Evolutionary conservation across 2,888 invertebrate genomes (phyloP).

Genomic region (Shargacucullia verbasci): DNA sequence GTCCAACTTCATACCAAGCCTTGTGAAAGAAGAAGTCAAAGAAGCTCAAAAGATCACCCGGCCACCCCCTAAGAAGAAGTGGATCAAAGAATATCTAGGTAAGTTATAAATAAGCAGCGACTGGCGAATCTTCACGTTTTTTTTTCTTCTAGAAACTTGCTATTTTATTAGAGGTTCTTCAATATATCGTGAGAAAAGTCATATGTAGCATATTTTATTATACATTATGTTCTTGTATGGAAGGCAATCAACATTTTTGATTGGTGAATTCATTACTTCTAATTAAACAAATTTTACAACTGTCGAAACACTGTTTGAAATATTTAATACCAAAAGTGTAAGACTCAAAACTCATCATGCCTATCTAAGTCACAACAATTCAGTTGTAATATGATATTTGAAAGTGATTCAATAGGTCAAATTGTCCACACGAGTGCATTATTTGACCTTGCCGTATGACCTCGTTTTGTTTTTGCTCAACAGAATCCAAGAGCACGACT

Average conservation of each 20-base stretch:
- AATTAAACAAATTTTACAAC: no score
- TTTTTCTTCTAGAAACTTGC: conserved; percentile 6
- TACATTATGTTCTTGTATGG: no score
- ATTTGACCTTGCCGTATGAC: conserved; percentile 66
- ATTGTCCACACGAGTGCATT: conserved; percentile 64
- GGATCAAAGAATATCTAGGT: conserved; percentile 92
- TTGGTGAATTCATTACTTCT: no score
- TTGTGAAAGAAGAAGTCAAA: conserved; percentile 68
- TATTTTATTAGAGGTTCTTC: conserved; percentile 13
- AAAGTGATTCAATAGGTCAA: conserved; percentile 51
- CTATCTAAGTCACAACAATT: conserved; percentile 13
- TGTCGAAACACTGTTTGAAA: no score
- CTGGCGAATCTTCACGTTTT: conserved; percentile 17
- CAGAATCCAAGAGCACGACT: conserved; percentile 64
- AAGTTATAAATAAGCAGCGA: conserved; percentile 68
- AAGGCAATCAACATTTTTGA: no score
- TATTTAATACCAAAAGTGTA: no score
- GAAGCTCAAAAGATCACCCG: conserved; percentile 69
- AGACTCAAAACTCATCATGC: conserved; percentile 15
- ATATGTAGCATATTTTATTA: no score
- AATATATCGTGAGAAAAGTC: not conserved
- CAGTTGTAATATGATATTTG: conserved; percentile 38
- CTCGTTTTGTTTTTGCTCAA: conserved; percentile 74
- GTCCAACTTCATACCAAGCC: conserved; percentile 63
- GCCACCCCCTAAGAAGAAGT: conserved; percentile 93